Percentiles rank a stretch among this genome's conserved stretches.
These are phyloP conservation scores for Metellina segmentata DNA, from an alignment of 2,888 invertebrate genomes.

Conservation along the genomic window DNA sequence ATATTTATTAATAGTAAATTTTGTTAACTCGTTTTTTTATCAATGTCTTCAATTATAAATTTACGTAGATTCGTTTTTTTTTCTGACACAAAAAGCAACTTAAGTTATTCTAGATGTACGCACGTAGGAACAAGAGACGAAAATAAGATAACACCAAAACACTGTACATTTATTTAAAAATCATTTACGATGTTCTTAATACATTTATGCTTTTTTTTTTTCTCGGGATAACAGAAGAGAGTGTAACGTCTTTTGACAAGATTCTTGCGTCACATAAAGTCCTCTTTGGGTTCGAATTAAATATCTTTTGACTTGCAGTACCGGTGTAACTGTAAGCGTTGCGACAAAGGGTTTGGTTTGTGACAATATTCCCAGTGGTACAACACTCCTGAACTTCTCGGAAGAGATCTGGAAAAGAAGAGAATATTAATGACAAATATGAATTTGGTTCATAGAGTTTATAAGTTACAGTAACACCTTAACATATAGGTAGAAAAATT, in stretches of 20 bases:
- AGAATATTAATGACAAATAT: background rate
- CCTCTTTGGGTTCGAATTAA: background rate
- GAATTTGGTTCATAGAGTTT: too few species aligned
- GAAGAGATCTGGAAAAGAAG: background rate
- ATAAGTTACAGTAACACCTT: too few species aligned
- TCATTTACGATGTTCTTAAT: slow-evolving; percentile 55
- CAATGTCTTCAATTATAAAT: too few species aligned
- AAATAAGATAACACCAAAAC: slow-evolving; percentile 29
- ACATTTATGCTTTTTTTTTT: slow-evolving; percentile 56
- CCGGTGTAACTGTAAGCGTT: background rate
- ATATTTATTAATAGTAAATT: too few species aligned
- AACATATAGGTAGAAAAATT: too few species aligned
- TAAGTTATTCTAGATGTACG: too few species aligned
- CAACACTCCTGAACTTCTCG: background rate
- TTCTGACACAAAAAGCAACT: too few species aligned
- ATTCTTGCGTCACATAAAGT: background rate
- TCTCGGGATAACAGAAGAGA: slow-evolving; percentile 35
- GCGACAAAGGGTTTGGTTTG: background rate
- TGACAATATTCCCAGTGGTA: background rate
- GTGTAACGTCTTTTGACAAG: slow-evolving; percentile 15
- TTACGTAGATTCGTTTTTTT: too few species aligned
- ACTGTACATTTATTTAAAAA: slow-evolving; percentile 77
- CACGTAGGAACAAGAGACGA: too few species aligned
- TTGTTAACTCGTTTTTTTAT: too few species aligned
- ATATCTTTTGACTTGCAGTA: background rate